Percentiles rank a stretch among this genome's conserved stretches.
phyloP scores from a whole-genome alignment of 2,113 vertebrate genomes.

The Callionymus lyra region DNA sequence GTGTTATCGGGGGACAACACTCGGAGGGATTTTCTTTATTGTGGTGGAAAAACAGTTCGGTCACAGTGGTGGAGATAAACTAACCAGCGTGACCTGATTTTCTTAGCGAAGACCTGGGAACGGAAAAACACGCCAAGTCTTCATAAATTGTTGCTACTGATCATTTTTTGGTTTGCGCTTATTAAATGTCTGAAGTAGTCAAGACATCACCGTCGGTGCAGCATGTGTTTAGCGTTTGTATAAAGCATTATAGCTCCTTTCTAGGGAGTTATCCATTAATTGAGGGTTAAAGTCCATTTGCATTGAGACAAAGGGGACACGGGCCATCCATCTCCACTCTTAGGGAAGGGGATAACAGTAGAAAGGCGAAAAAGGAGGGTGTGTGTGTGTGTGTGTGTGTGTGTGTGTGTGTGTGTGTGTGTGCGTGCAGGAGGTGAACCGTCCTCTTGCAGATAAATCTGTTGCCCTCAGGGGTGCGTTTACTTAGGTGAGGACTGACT shows the following conservation, averaged over 20 bases:
- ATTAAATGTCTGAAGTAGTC: no score
- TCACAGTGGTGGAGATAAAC: not conserved
- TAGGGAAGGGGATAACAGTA: slow-evolving; percentile 42
- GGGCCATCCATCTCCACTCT: slow-evolving; percentile 63
- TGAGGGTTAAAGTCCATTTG: slow-evolving; percentile 71
- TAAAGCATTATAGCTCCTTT: slow-evolving; percentile 59
- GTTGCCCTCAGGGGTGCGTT: slow-evolving; percentile 69
- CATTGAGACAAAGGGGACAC: slow-evolving; percentile 69
- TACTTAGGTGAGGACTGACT: slow-evolving; percentile 71
- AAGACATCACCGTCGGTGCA: slow-evolving; percentile 3
- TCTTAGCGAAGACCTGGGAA: no score
- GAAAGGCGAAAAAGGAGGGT: slow-evolving; percentile 1
- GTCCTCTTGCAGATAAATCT: slow-evolving; percentile 69
- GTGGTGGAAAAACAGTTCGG: not conserved
- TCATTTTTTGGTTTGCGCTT: no score
- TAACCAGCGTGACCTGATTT: not conserved
- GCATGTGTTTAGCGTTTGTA: slow-evolving; percentile 37
- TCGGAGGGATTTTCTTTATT: not conserved
- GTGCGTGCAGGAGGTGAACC: slow-evolving; percentile 41
- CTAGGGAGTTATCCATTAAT: slow-evolving; percentile 69
- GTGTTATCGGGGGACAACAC: not conserved
- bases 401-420: slow-evolving; percentile 10
- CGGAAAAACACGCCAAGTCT: no score
- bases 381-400: slow-evolving; percentile 1
- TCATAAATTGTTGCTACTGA: no score